Conservation (phyloP, 2,888 invertebrate species). For the Calameuta idolon region DNA sequence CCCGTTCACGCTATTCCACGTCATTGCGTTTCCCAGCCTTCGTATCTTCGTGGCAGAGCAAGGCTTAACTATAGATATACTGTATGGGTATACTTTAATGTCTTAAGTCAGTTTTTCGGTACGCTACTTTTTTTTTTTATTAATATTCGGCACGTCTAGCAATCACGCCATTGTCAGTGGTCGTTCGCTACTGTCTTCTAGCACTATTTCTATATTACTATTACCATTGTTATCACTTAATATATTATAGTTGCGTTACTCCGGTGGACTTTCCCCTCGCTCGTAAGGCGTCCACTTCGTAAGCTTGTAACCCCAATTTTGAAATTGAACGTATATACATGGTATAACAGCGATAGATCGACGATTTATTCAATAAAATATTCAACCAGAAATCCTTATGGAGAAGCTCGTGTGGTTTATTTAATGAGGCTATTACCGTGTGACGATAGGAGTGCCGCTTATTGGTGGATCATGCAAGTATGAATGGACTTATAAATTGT, state of each 20-base stretch:
- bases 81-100: neutral
- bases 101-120: neutral
- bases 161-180: neutral
- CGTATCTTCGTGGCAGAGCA: neutral
- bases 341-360: neutral
- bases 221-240: neutral
- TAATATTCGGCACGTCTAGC: neutral
- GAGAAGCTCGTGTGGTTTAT: neutral
- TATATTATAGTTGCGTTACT: neutral
- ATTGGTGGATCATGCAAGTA: conserved; percentile 25
- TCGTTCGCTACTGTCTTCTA: neutral
- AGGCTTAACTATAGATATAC: neutral
- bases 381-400: neutral
- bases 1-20: neutral
- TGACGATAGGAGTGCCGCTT: conserved; percentile 11
- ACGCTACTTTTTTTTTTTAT: neutral
- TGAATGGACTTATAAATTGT: conserved; percentile 22
- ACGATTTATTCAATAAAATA: neutral
- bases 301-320: neutral
- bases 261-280: neutral
- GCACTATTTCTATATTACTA: neutral
- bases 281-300: neutral
- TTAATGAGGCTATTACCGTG: neutral
- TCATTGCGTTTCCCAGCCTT: neutral
- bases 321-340: neutral